These are phyloP conservation scores for Sinocyclocheilus anshuiensis DNA, from an alignment of 2,113 vertebrate species.

Conservation along the genomic window DNA sequence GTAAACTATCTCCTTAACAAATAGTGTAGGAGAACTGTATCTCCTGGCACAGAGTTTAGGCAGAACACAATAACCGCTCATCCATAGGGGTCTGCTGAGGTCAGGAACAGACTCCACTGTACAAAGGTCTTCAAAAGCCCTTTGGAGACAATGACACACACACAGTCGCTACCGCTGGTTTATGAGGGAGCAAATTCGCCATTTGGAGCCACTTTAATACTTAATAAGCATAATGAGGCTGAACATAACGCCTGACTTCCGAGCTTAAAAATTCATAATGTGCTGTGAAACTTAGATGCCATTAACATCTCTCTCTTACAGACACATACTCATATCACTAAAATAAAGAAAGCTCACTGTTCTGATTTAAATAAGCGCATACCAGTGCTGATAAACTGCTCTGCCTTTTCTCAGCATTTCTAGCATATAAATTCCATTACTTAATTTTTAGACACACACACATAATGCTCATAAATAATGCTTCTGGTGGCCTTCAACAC, in stretches of 20 bases:
- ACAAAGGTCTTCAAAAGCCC: constrained; percentile 1
- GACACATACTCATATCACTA: constrained; percentile 12
- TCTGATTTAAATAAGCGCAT: constrained; percentile 7
- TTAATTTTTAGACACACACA: constrained; percentile 22
- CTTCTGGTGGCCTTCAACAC: constrained; percentile 37
- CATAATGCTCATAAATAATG: background rate
- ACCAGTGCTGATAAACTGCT: constrained; percentile 19
- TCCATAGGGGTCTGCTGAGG: background rate
- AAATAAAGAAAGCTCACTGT: background rate
- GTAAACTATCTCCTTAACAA: background rate
- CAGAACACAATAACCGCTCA: background rate
- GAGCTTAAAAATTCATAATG: constrained; percentile 30
- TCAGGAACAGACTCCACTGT: constrained; percentile 4
- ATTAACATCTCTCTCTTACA: constrained; percentile 16
- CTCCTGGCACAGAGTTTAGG: background rate
- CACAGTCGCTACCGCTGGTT: background rate
- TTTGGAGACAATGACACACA: background rate
- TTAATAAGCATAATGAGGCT: constrained; percentile 34
- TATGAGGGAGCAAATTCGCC: constrained; percentile 12
- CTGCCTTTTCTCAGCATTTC: constrained; percentile 1
- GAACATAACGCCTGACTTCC: constrained; percentile 36
- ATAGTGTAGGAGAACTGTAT: background rate
- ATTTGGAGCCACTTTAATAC: constrained; percentile 51
- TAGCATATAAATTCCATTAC: background rate
- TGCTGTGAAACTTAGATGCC: constrained; percentile 40